Conservation (phyloP, 2,113 vertebrate genomes). For the Nothobranchius kuhntae region DNA sequence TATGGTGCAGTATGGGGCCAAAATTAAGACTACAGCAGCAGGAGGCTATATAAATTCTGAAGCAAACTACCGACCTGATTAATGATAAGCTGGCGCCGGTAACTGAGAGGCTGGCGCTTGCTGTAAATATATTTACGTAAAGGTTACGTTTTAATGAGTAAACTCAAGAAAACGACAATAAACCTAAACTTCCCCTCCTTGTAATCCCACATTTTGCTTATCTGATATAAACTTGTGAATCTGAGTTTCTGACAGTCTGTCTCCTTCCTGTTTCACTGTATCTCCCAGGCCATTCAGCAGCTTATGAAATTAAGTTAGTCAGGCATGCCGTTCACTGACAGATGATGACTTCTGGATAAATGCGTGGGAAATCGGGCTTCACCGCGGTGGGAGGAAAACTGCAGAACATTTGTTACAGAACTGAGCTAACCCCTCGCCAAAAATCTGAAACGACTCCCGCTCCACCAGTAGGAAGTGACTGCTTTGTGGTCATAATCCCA, state of each 20-base stretch:
- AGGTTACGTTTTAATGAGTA: too few species aligned
- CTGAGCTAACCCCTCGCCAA: constrained; percentile 6
- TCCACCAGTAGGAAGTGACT: constrained; percentile 5
- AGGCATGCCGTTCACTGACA: constrained; percentile 31
- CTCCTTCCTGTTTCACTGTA: constrained; percentile 17
- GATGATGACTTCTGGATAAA: constrained; percentile 46
- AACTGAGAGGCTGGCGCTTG: too few species aligned
- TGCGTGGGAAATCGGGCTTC: constrained; percentile 21
- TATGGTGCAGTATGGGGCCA: too few species aligned
- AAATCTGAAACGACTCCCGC: constrained; percentile 19
- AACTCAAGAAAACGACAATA: constrained; percentile 4
- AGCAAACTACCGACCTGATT: too few species aligned
- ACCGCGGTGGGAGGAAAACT: constrained; percentile 15
- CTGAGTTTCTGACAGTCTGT: constrained; percentile 26
- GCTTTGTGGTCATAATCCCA: neutral
- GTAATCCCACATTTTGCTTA: constrained; percentile 34
- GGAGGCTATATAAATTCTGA: too few species aligned
- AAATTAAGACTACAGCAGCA: too few species aligned
- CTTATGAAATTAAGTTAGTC: constrained; percentile 64
- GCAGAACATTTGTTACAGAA: constrained; percentile 24
- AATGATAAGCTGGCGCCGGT: too few species aligned
- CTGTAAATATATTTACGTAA: neutral
- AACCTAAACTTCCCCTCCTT: constrained; percentile 13
- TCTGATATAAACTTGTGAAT: constrained; percentile 1
- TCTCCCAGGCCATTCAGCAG: constrained; percentile 43